These are phyloP conservation scores for Argyresthia goedartella DNA, from an alignment of 2,888 invertebrate genomes.

Conservation along the genomic window DNA sequence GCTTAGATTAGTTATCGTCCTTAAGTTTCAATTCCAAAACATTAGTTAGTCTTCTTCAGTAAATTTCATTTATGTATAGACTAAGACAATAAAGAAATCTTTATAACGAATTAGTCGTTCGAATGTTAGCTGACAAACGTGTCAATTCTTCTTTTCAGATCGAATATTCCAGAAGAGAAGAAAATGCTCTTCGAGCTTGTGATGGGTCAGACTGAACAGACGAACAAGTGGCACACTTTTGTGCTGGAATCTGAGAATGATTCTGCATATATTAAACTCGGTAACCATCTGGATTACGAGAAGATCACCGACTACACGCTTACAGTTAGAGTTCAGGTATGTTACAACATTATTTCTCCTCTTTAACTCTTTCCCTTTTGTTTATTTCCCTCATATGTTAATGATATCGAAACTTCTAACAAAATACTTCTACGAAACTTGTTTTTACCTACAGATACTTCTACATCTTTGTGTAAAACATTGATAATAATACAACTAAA, in stretches of 20 bases:
- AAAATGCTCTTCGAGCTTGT: slow-evolving; percentile 85
- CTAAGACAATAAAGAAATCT: too few species aligned
- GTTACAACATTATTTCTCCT: slow-evolving; percentile 1
- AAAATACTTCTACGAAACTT: too few species aligned
- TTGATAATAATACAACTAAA: too few species aligned
- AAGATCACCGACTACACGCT: slow-evolving; percentile 86
- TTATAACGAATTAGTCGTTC: too few species aligned
- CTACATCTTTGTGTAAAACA: too few species aligned
- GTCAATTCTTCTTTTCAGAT: slow-evolving; percentile 46
- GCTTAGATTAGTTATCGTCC: neutral
- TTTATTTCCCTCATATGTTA: too few species aligned
- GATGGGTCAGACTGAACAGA: slow-evolving; percentile 86
- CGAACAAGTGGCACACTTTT: slow-evolving; percentile 85
- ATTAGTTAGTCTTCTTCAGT: slow-evolving; percentile 1
- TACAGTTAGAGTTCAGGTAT: slow-evolving; percentile 81
- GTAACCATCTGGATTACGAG: slow-evolving; percentile 86
- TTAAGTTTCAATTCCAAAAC: neutral
- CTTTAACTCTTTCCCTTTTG: too few species aligned
- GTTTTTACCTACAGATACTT: too few species aligned
- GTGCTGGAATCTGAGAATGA: slow-evolving; percentile 77
- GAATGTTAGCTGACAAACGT: too few species aligned
- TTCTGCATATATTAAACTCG: slow-evolving; percentile 81
- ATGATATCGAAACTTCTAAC: too few species aligned
- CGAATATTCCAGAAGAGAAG: slow-evolving; percentile 81
- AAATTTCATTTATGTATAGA: too few species aligned